Evolutionary conservation across 2,888 invertebrate species (phyloP), one percentile per base, ranked within the genome.

Genomic region (Sericinus montela): DNA sequence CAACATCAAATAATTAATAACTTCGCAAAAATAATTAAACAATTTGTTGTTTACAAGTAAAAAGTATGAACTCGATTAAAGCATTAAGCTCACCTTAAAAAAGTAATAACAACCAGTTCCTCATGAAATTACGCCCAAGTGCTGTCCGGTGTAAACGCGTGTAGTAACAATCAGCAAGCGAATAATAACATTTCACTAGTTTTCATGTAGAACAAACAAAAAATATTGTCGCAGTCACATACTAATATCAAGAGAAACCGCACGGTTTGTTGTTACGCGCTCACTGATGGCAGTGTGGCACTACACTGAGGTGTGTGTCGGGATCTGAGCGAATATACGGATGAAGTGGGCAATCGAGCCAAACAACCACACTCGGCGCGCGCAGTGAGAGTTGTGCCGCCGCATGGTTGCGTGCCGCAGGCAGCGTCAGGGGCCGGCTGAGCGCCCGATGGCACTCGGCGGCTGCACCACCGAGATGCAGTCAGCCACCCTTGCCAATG

Each of bases 381-480:
- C 84, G 86, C 87, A 86, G 81, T 79, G 81, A 84, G 78, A 85
- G 86, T 83, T 85, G 72, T 85, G 82, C 63, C 66, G 73, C 63
- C 65, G 68, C 68, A 67, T 69, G 72, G 62, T 58, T 44, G 50
- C 54, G 54, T 60, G 54, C 48, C 56, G 53, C 40, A 40, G 36
- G 11, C 54, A 53, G 57, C 54, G 46, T 55, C 55, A 57, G 29
- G 43, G 56, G 61, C 57, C 62, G 54, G 36, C 37, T 51, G 51
- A 48, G 56, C 63, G 46, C 45, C 61, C 63, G 65, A 65, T 67
- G 67, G 63, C 65, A 23, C 42, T 37, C 13, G 48, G 68, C 69
- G 61, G 66, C 64, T 65, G 73, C 74, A 76, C 69, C 74, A 69
- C 65, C 71, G 65, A 74, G 75, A 78, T 77, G 81, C 74, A 75